Conservation (phyloP, 2,113 vertebrate species). For the Rafetus swinhoei region DNA sequence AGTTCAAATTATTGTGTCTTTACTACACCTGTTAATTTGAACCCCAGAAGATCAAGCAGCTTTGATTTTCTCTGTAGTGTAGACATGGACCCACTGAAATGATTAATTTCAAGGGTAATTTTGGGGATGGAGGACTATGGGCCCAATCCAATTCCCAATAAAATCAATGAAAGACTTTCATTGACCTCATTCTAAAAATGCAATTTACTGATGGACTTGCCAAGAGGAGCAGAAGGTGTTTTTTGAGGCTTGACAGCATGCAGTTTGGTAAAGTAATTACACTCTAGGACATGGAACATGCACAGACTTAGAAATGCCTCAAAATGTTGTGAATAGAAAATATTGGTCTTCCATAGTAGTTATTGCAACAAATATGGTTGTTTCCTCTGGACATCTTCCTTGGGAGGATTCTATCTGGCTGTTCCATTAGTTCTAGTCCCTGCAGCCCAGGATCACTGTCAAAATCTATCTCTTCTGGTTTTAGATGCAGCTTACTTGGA, state of each 20-base stretch:
- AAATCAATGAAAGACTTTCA: accelerated
- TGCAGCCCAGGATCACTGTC: neutral
- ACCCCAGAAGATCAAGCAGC: too few species aligned
- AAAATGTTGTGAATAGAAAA: neutral
- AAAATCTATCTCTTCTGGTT: neutral
- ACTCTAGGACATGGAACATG: neutral
- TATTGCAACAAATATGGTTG: neutral
- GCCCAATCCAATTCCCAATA: neutral
- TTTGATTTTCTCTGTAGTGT: too few species aligned
- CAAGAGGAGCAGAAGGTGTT: neutral
- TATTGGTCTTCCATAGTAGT: neutral
- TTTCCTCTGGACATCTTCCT: neutral
- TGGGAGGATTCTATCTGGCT: neutral
- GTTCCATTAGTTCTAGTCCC: neutral
- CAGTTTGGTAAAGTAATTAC: accelerated
- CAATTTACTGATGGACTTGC: neutral
- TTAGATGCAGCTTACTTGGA: constrained; percentile 81
- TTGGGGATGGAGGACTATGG: neutral
- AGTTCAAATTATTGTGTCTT: too few species aligned
- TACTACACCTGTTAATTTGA: too few species aligned
- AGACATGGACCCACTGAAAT: neutral
- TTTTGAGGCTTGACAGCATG: neutral
- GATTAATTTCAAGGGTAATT: neutral
- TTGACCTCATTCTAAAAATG: neutral
- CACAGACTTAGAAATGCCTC: neutral